Conservation (phyloP, 2,888 invertebrate genomes). For the Drosophila peninsularis region DNA sequence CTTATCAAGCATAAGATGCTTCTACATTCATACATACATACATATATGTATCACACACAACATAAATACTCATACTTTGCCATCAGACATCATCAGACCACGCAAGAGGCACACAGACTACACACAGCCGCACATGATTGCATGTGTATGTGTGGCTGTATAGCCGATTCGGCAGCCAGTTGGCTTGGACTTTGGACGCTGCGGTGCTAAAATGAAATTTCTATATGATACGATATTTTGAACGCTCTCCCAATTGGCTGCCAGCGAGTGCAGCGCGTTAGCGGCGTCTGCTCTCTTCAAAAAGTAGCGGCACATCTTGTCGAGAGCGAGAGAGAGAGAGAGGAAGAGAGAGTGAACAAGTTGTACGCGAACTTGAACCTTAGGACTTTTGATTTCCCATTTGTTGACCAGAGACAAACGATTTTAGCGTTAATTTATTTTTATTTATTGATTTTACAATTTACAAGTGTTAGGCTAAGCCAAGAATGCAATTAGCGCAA, state of each 20-base stretch:
- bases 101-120: conserved; percentile 28
- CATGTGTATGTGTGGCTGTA: conserved; percentile 3
- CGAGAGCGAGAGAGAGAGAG: conserved; percentile 5
- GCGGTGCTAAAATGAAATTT: conserved; percentile 67
- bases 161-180: conserved; percentile 36
- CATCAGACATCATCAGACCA: conserved; percentile 49
- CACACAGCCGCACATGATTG: conserved; percentile 1
- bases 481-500: conserved; percentile 45
- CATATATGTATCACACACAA: neutral
- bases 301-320: conserved; percentile 5
- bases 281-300: conserved; percentile 20
- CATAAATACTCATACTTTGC: conserved; percentile 23
- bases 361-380: conserved; percentile 49
- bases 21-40: conserved; percentile 22
- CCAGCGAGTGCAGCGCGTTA: conserved; percentile 38
- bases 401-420: conserved; percentile 24
- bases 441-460: conserved; percentile 35
- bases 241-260: conserved; percentile 50
- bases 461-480: conserved; percentile 23
- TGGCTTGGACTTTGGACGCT: conserved; percentile 69
- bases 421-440: conserved; percentile 17
- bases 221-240: conserved; percentile 65
- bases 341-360: neutral
- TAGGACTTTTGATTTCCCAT: conserved; percentile 34
- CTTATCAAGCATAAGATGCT: conserved; percentile 68